These are phyloP conservation scores for Scaeva pyrastri DNA, from an alignment of 2,888 invertebrate genomes.

Conservation along the genomic window DNA sequence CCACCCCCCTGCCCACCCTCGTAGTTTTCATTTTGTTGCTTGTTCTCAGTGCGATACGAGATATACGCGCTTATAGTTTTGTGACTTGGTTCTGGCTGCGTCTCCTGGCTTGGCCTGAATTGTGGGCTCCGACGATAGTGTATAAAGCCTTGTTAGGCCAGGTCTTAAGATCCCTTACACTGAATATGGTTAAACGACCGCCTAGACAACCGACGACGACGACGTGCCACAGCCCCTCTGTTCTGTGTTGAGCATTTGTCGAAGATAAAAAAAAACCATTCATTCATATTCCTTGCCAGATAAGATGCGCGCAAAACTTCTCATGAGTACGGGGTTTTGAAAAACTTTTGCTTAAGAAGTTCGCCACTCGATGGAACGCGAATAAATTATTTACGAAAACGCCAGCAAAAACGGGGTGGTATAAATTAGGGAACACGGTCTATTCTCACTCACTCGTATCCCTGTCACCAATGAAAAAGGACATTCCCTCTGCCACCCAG, in stretches of 20 bases:
- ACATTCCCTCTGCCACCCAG: conserved; percentile 39
- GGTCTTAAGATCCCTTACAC: conserved; percentile 39
- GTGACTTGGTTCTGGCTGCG: background rate
- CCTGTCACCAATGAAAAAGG: background rate
- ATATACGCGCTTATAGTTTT: conserved; percentile 55
- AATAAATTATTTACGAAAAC: conserved; percentile 65
- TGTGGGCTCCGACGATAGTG: conserved; percentile 7
- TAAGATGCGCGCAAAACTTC: conserved; percentile 37
- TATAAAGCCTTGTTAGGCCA: conserved; percentile 1
- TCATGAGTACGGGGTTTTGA: conserved; percentile 13
- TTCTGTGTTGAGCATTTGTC: conserved; percentile 7
- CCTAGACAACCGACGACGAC: too few species aligned
- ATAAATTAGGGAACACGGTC: conserved; percentile 34
- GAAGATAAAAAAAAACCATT: conserved; percentile 37
- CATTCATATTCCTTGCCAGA: conserved; percentile 66
- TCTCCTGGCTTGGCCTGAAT: background rate
- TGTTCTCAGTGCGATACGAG: background rate
- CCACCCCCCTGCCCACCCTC: background rate
- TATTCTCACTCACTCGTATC: background rate
- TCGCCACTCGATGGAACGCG: conserved; percentile 57
- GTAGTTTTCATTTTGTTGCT: conserved; percentile 2
- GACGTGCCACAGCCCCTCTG: conserved; percentile 51
- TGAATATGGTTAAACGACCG: conserved; percentile 63
- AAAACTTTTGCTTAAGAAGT: conserved; percentile 44
- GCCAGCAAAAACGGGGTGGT: background rate